phyloP scores from a whole-genome alignment of 1,140 invertebrate genomes.

The Rhizoglyphus robini region DNA sequence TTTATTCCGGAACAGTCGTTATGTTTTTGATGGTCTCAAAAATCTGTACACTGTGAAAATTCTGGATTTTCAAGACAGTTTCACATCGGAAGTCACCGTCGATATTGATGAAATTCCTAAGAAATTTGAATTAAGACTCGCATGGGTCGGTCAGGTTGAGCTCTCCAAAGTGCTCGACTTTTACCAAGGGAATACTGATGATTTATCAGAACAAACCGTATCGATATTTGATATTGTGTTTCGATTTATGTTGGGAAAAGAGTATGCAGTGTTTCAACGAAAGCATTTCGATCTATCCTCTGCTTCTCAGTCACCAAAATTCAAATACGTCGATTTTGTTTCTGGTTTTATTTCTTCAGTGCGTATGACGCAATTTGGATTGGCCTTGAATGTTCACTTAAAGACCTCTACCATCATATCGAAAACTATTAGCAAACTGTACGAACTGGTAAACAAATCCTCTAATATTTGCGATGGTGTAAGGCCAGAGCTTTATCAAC shows the following conservation, averaged over 20 bases:
- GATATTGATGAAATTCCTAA: background rate
- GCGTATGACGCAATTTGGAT: constrained; percentile 1
- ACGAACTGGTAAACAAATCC: background rate
- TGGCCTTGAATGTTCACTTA: constrained; percentile 11
- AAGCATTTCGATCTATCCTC: background rate
- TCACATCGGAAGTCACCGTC: background rate
- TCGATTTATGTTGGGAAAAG: background rate
- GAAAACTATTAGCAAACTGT: background rate
- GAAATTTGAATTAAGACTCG: background rate
- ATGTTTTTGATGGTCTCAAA: background rate
- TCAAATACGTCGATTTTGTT: background rate
- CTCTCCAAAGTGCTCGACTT: background rate
- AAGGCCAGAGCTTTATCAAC: background rate
- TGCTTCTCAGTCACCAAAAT: background rate
- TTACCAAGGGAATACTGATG: background rate
- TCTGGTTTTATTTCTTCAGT: constrained; percentile 3
- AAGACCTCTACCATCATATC: constrained; percentile 12
- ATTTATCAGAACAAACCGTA: background rate
- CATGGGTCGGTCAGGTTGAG: background rate
- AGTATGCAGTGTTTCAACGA: background rate
- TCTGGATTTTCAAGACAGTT: background rate
- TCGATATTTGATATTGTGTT: background rate
- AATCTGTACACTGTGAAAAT: background rate
- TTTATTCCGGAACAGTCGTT: background rate
- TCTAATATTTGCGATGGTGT: background rate